A percentile compares a stretch with the other conserved stretches of the same genome.
Evolutionary conservation across 2,113 vertebrate genomes (phyloP).

Genomic region (Pseudolaguvia tuberculata): DNA sequence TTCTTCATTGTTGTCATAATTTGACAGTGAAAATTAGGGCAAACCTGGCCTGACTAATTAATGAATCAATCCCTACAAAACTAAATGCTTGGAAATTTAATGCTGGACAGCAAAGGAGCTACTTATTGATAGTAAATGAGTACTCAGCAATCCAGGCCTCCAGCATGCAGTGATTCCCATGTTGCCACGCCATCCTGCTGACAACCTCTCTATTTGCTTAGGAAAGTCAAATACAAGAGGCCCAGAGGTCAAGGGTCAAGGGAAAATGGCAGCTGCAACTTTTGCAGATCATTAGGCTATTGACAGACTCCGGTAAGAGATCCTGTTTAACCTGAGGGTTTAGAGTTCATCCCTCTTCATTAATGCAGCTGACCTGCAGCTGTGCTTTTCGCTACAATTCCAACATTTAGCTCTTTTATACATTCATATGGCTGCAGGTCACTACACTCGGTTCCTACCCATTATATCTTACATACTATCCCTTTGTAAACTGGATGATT

Average conservation of each 20-base stretch:
- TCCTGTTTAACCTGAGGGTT: slow-evolving; percentile 40
- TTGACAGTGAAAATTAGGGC: background rate
- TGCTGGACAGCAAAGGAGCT: background rate
- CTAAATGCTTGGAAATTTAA: background rate
- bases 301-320: slow-evolving; percentile 10
- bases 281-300: slow-evolving; percentile 30
- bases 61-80: too few species aligned
- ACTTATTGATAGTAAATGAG: background rate
- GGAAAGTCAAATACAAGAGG: slow-evolving; percentile 32
- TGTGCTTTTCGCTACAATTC: background rate
- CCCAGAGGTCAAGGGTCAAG: slow-evolving; percentile 23
- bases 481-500: background rate
- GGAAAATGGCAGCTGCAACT: slow-evolving; percentile 39
- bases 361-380: background rate
- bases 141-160: background rate
- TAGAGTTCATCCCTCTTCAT: slow-evolving; percentile 18
- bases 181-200: slow-evolving; percentile 29
- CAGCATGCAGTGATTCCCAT: background rate
- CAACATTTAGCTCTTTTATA: background rate
- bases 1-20: background rate
- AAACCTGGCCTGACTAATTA: background rate
- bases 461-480: background rate
- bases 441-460: background rate
- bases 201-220: slow-evolving; percentile 9
- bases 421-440: background rate